Evolutionary conservation across 2,113 vertebrate species (phyloP), one percentile per base, ranked within the genome.

Genomic region (Poecile atricapillus): DNA sequence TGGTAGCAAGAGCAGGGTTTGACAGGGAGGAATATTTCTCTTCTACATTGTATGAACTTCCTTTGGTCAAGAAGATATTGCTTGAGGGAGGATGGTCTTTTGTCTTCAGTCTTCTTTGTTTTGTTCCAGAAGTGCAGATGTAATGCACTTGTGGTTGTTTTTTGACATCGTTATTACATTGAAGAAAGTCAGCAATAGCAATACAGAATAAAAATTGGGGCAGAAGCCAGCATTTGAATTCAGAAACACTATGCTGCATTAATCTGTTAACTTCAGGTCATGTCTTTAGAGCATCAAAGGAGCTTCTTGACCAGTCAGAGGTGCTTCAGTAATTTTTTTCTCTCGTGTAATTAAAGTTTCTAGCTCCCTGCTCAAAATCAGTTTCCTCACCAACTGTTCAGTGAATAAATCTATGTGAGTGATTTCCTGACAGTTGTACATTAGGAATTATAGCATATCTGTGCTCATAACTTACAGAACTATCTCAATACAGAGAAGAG

Each of bases 351-450:
- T 95, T 97, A 95, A 91, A 93, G 39, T 95, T 93, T 78, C 73
- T 41, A 83, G 55, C 52, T 95, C 89, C 52, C 89, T 96, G 59
- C 90, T 96, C 96, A 94, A 88, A 96, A 95, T 87, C 78, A 37
- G 94, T 93, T 97, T 95, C 76, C 73, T 94, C 64, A 88, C 84
- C 71, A 63, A 58, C 88, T 89, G 89, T 76, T 96, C 84, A 94
- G 92, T 97, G 93, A 95, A 95, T 97, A 97, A 97, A 97, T 97
- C 93, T 93, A 56, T 0, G 7, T 93, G 91, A 93, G 67, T 96
- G 96, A 97, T 97, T 97, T 97, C 87, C 81, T 95, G 95, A 92
- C 89, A 94, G 75, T 91, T 95, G 84, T 90, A 94, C 84, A 94
- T 97, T 97, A 97, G 90, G 81, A 97, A 95, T 97, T 97, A 95